Evolutionary conservation across 2,113 vertebrate genomes (phyloP), one percentile per base, ranked within the genome.

Genomic region (Paramisgurnus dabryanus): DNA sequence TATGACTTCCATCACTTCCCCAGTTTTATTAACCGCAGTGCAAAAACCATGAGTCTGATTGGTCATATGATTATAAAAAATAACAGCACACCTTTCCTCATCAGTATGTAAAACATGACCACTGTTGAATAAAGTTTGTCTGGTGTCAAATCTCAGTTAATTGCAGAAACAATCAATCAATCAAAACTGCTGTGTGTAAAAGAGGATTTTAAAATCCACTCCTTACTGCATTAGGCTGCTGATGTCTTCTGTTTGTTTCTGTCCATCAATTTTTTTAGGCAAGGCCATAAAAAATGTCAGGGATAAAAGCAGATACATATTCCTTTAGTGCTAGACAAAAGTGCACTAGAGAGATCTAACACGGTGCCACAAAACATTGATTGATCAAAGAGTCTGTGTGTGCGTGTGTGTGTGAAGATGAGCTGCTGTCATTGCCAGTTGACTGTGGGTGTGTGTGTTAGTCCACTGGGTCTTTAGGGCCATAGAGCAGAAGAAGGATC

Each of bases 401-500:
- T 66, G 34, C 9, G 17, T 63, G 45, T 13, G 43, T 41, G 61
- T 57, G 57, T 45, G 39, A 49, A 75, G 58, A 76, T 39, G 41
- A 22, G 60, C 58, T 64, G 58, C 43, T 76, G 73, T 76, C 73
- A 76, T 13, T n/a, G 7, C 60, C 41, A 47, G 41, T 50, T 18
- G 4, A 17, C n/a, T 63, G 58, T 75, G 40, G 15, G 47, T 41
- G 49, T 18, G 47, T 60, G 58, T 53, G 70, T 39, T n/a, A 34
- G 27, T 15, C 64, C 45, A 55, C 77, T 39, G 18, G 15, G 41
- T 40, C 12, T 78, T 55, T 39, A 45, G 79, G 67, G 67, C 41
- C 47, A 57, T n/a, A 77, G 41, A 81, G 70, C 8, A 79, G 58
- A 55, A 79, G 66, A 11, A 50, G 71, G 64, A 70, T 70, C 58